phyloP scores from a whole-genome alignment of 2,888 invertebrate species.

The Sepioteuthis lessoniana region DNA sequence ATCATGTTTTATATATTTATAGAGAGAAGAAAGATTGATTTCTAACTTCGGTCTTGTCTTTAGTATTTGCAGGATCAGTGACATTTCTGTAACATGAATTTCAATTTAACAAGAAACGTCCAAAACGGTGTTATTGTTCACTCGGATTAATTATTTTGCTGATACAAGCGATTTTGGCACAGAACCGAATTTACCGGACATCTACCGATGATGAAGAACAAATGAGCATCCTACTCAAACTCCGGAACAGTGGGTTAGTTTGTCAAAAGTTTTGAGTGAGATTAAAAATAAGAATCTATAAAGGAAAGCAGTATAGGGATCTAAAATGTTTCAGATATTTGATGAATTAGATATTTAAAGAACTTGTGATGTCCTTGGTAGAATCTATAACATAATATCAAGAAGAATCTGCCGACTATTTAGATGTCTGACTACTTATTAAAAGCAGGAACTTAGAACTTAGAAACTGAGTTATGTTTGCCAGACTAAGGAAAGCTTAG shows the following conservation, averaged over 20 bases:
- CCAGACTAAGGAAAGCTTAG: too few species aligned
- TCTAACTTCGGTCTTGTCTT: not conserved
- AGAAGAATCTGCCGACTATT: too few species aligned
- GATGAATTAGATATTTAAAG: too few species aligned
- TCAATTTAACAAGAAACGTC: not conserved
- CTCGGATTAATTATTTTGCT: not conserved
- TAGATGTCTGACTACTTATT: too few species aligned
- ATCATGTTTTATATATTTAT: too few species aligned
- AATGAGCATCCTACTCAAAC: not conserved
- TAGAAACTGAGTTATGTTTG: too few species aligned
- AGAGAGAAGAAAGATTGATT: not conserved
- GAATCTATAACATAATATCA: too few species aligned
- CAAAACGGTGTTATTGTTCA: not conserved
- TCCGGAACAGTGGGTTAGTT: too few species aligned
- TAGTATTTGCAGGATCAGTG: not conserved
- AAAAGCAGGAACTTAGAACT: too few species aligned
- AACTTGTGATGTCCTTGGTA: too few species aligned
- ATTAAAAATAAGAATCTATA: not conserved
- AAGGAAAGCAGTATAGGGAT: not conserved
- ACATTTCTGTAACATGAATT: not conserved
- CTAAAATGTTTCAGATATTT: too few species aligned
- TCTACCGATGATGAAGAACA: not conserved
- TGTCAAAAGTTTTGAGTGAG: not conserved
- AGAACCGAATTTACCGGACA: not conserved
- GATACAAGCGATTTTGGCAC: not conserved